Conservation (phyloP, 2,797 vertebrate genomes). For the Luscinia megarhynchos region DNA sequence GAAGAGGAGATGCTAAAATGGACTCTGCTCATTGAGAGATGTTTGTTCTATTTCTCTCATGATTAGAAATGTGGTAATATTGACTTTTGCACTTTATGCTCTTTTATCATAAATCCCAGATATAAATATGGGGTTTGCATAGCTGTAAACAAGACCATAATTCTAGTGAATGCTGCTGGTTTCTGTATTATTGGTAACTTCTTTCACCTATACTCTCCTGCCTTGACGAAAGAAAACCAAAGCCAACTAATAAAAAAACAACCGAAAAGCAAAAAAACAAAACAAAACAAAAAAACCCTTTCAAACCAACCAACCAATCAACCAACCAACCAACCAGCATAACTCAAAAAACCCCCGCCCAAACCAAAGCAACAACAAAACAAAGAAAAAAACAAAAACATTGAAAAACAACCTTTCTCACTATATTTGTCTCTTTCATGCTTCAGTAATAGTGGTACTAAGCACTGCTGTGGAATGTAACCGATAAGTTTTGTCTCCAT, state of each 20-base stretch:
- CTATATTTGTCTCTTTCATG: background rate
- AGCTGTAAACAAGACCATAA: background rate
- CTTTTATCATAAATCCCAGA: background rate
- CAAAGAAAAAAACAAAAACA: fast-evolving
- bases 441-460: background rate
- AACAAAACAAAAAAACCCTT: background rate
- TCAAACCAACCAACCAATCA: background rate
- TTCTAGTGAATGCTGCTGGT: background rate
- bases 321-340: background rate
- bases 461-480: background rate
- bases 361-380: background rate
- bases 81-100: background rate
- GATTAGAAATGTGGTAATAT: background rate
- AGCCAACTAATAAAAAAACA: background rate
- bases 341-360: fast-evolving
- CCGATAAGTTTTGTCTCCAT: background rate
- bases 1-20: background rate
- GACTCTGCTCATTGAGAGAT: background rate
- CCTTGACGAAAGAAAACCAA: background rate
- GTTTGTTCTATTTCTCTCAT: background rate
- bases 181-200: background rate
- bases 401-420: background rate
- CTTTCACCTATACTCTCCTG: background rate
- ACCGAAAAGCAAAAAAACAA: background rate
- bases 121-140: background rate